Evolutionary conservation across 2,113 vertebrate species (phyloP), one percentile per base, ranked within the genome.

Genomic region (Oncorhynchus keta): DNA sequence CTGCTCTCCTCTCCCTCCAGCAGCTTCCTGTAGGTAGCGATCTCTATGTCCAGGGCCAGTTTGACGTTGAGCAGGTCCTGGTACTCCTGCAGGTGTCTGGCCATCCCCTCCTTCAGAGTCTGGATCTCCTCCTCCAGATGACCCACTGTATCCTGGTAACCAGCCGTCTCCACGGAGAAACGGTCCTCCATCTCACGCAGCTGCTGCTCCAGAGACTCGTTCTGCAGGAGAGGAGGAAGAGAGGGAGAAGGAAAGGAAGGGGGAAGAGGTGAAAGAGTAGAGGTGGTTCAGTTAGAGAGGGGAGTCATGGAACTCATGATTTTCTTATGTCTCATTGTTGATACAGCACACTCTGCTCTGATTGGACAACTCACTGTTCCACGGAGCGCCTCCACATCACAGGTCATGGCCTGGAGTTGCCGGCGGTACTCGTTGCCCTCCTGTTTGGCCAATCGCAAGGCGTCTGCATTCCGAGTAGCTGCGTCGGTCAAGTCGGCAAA

Each of bases 11-110:
- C 97, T 57, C 96, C 97, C 79, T 98, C 97, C 89, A 99, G 94
- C 67, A 99, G 92, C 85, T 96, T 96, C 89, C 97, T 94, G 88
- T 99, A 99, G 0, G 95, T 96, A 90, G 96, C 92, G 1, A 99
- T 99, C 94, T 99, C 97, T 0, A 97, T 93, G 79, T 98, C 97
- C 61, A 99, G 94, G 76, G 96, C 97, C 91, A 99, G 89, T 76
- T 99, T 99, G 88, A 98, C 91, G 0, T 95, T 96, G 81, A 99
- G 95, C 68, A 99, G 95, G 78, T 98, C 97, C 91, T 98, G 97
- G 89, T 99, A 98, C 81, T 98, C 95, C 91, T 95, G 95, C 86
- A 97, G 90, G 84, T 97, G 95, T 75, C 89, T 87, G 0, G 93
- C 95, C 95, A 97, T 96, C 84, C 96, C 93, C 77, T 95, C 92